A percentile compares a stretch with the other conserved stretches of the same genome.
These are phyloP conservation scores for Drosophila birchii DNA, from an alignment of 2,888 invertebrate genomes.

Conservation along the genomic window DNA sequence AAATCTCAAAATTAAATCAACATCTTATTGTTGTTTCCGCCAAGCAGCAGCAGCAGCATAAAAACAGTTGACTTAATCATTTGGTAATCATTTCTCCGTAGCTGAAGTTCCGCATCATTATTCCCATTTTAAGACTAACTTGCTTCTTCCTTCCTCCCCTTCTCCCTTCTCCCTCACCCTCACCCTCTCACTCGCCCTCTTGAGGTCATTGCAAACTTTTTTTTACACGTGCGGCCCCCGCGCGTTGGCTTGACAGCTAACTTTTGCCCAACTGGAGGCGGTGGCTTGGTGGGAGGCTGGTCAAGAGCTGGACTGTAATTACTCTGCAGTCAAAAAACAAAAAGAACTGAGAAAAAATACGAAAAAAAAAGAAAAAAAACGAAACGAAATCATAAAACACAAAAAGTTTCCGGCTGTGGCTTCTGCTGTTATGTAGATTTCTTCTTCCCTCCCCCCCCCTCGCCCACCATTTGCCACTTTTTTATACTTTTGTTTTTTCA, in stretches of 20 bases:
- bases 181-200: background rate
- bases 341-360: background rate
- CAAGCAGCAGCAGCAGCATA: background rate
- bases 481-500: slow-evolving; percentile 23
- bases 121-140: slow-evolving; percentile 4
- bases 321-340: slow-evolving; percentile 58
- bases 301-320: slow-evolving; percentile 66
- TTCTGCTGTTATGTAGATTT: slow-evolving; percentile 67
- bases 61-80: background rate
- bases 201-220: slow-evolving; percentile 55
- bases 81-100: slow-evolving; percentile 2
- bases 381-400: slow-evolving; percentile 56
- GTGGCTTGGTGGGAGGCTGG: slow-evolving; percentile 10
- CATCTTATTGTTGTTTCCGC: background rate
- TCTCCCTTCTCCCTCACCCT: background rate
- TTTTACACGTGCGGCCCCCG: slow-evolving; percentile 54
- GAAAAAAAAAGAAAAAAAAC: background rate
- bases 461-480: slow-evolving; percentile 26
- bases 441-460: slow-evolving; percentile 9
- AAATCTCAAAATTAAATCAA: background rate
- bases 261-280: slow-evolving; percentile 29
- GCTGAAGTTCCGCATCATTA: slow-evolving; percentile 13
- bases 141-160: background rate
- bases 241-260: slow-evolving; percentile 62
- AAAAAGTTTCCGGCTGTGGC: slow-evolving; percentile 60